Evolutionary conservation across 2,797 vertebrate genomes (phyloP).

Genomic region (Mus spretus): DNA sequence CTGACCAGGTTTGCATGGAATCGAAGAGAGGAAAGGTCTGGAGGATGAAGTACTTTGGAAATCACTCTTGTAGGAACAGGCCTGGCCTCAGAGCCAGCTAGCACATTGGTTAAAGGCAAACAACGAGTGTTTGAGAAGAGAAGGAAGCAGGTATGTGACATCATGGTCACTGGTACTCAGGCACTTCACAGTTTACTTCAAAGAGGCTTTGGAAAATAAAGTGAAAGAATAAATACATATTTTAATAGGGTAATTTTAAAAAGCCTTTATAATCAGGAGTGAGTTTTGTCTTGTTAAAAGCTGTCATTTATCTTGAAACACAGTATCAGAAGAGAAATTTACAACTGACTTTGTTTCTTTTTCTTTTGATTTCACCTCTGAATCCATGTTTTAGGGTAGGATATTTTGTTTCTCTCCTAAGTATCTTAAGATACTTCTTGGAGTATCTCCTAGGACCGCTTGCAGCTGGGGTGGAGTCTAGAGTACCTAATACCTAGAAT

Average conservation of each 20-base stretch:
- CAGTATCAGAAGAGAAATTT: conserved; percentile 66
- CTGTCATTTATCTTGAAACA: conserved; percentile 66
- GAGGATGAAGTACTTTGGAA: conserved; percentile 21
- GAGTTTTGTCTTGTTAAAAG: conserved; percentile 64
- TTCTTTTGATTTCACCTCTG: conserved; percentile 27
- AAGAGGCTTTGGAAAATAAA: conserved; percentile 74
- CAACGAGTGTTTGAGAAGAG: background rate
- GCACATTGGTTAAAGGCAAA: conserved; percentile 16
- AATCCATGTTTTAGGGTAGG: conserved; percentile 61
- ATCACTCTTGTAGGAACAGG: conserved; percentile 5
- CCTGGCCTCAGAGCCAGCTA: background rate
- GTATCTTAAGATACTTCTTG: background rate
- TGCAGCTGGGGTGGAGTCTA: background rate
- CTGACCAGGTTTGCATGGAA: conserved; percentile 56
- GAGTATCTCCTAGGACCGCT: background rate
- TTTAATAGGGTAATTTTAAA: conserved; percentile 82
- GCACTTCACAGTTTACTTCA: conserved; percentile 73
- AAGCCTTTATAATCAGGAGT: conserved; percentile 74
- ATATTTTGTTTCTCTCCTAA: background rate
- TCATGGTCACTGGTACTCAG: conserved; percentile 61
- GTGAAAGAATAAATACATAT: conserved; percentile 76
- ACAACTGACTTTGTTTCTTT: background rate
- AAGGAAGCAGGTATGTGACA: conserved; percentile 48
- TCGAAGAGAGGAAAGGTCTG: conserved; percentile 8
- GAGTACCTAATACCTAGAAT: background rate